Evolutionary conservation across 1,140 invertebrate genomes (phyloP), one percentile per base, ranked within the genome.

Genomic region (Formica selysi): DNA sequence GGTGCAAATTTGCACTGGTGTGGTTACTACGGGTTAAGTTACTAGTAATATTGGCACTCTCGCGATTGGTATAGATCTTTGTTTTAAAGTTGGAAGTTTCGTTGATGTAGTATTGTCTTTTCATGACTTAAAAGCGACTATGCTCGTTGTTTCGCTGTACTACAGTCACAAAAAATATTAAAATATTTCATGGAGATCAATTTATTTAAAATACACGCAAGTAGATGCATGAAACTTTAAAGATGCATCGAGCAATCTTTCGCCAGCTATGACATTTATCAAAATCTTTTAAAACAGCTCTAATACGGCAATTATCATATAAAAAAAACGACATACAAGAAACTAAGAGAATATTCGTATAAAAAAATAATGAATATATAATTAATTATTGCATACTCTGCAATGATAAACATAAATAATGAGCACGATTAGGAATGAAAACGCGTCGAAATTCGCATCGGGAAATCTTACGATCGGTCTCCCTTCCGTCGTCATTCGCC

Each of bases 401-500:
- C 54, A 44, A 19, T 26, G 32, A n/a, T 19, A 38, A 6, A 38
- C 6, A 19, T 26, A 73, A 73, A 61, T 83, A 73, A 73, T 22
- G 57, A 83, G 79, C 65, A 36, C n/a, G 73, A 74, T 73, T 83
- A 83, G 38, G 38, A 83, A 73, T 74, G 36, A 61, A 83, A 51
- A 16, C 29, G 68, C 41, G 41, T n/a, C n/a, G 64, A 80, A 59
- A 62, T 73, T 61, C 38, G 11, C 41, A 26, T 2, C 67, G 65
- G 19, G 16, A n/a, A 48, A 1, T 29, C 13, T 7, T 61, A 13
- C 48, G 44, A 59, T 44, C 38, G 48, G 11, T 80, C 84, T 71
- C 41, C 80, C 76, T 81, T 22, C 80, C 51, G 38, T 70, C 67
- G 51, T 81, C 32, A 38, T 86, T 86, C 44, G 73, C 36, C 65